A percentile compares a stretch with the other conserved stretches of the same genome.
Evolutionary conservation across 2,797 vertebrate species (phyloP).

Genomic region (Esox masquinongy): DNA sequence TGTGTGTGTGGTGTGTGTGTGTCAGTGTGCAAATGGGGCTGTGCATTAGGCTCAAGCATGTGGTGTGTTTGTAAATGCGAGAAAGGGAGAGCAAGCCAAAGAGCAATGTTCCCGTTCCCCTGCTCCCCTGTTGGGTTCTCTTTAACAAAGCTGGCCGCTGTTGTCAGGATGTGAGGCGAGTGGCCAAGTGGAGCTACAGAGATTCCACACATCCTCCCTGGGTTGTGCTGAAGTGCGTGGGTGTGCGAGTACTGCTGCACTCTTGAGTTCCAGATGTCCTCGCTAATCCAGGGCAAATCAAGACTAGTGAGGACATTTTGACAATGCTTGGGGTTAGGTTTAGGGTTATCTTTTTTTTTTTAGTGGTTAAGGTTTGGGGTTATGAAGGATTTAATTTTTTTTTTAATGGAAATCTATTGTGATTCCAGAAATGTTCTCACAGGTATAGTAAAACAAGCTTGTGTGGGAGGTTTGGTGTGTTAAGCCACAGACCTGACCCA

Average conservation of each 20-base stretch:
- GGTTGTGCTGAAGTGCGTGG: slow-evolving; percentile 1
- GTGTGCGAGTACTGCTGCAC: background rate
- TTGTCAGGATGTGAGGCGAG: slow-evolving; percentile 25
- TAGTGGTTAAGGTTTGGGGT: no score
- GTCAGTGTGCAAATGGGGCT: background rate
- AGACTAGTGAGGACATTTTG: no score
- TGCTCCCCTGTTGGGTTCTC: background rate
- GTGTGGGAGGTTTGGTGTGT: background rate
- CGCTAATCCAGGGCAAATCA: no score
- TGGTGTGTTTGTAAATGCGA: slow-evolving; percentile 4
- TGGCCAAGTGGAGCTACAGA: slow-evolving; percentile 12
- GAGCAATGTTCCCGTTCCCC: background rate
- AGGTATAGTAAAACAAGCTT: no score
- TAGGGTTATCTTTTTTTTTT: no score
- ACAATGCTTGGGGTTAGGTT: no score
- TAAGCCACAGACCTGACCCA: background rate
- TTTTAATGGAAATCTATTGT: no score
- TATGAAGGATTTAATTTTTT: no score
- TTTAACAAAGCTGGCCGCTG: slow-evolving; percentile 4
- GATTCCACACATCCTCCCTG: background rate
- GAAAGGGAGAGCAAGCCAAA: background rate
- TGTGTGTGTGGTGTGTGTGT: background rate
- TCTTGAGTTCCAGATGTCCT: background rate
- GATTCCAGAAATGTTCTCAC: no score
- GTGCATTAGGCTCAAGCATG: background rate